These are phyloP conservation scores for Epicauta chinensis DNA, from an alignment of 1,140 invertebrate species.

Conservation along the genomic window DNA sequence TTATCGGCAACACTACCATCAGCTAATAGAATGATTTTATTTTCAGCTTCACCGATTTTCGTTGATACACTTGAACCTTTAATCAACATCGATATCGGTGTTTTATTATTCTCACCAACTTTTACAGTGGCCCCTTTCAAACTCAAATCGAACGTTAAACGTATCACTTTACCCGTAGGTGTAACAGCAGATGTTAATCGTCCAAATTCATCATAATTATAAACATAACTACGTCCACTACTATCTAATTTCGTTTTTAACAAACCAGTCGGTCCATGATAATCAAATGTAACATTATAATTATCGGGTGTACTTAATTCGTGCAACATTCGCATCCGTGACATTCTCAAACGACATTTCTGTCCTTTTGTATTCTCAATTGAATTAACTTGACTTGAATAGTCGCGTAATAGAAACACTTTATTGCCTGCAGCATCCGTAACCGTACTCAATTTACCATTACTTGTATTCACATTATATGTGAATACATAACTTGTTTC, in stretches of 20 bases:
- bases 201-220: constrained; percentile 93
- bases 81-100: constrained; percentile 77
- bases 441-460: constrained; percentile 87
- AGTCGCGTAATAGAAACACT: constrained; percentile 81
- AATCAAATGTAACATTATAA: constrained; percentile 88
- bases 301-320: constrained; percentile 85
- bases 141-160: constrained; percentile 78
- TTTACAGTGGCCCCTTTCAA: constrained; percentile 82
- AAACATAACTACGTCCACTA: constrained; percentile 86
- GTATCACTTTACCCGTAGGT: constrained; percentile 84
- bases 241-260: constrained; percentile 84
- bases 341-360: constrained; percentile 84
- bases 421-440: constrained; percentile 93
- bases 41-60: constrained; percentile 71
- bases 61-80: constrained; percentile 80
- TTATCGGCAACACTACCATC: constrained; percentile 73
- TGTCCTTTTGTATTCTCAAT: constrained; percentile 93
- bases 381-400: constrained; percentile 82
- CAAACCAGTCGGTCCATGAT: constrained; percentile 82
- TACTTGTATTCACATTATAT: constrained; percentile 94
- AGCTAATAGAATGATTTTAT: constrained; percentile 69
- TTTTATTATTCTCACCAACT: constrained; percentile 73
- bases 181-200: constrained; percentile 83
- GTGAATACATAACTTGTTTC: constrained; percentile 88
- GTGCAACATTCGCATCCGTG: constrained; percentile 81